Base-by-base conservation (phyloP, 2,113 vertebrate species). In the Prietella phreatophila region DNA sequence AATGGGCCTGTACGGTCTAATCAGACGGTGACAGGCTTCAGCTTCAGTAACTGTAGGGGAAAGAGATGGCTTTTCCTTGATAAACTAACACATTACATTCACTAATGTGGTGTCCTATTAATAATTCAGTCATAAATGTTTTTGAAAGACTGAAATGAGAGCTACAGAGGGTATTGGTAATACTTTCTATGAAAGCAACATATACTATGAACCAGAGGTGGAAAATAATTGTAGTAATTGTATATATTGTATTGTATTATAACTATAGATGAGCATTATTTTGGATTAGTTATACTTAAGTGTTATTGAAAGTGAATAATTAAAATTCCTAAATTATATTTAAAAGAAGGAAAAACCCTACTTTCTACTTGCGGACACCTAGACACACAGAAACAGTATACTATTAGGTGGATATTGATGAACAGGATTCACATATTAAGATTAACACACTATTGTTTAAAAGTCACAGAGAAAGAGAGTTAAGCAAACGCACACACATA, bases 1-100 rank as follows among this genome's bases (percentile, higher is more conserved):
- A 91, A 92, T 93, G 92, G 85, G 78, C 87, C 87, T 89, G 87
- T 91, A 85, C 60, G 61, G 76, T 61, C 80, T 75, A 88, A 76
- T 42, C 75, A 86, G 58, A 86, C 4, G 1, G 8, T 86, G 85
- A 79, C 85, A 78, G 56, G 36, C 63, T 22, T 50, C 25, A 47
- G 56, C 36, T 58, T 55, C 27, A 30, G 27, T 84, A 10, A 84
- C 33, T 55, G 61, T 69, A 53, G 27, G 17, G 82, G 63, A 36
- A 20, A 69, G n/a, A 78, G 71, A 76, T 42, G 27, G 27, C 8
- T 47, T 76, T 79, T 58, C 55, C 22, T 58, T 75, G 42, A 58
- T 78, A 19, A 61, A 86, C 73, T 33, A 65, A 50, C 19, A 39
- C 73, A 76, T 8, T 53, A 14, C 58, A 83, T 83, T 25, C 27